Evolutionary conservation across 2,797 vertebrate genomes (phyloP).

Genomic region (Bovichtus variegatus): DNA sequence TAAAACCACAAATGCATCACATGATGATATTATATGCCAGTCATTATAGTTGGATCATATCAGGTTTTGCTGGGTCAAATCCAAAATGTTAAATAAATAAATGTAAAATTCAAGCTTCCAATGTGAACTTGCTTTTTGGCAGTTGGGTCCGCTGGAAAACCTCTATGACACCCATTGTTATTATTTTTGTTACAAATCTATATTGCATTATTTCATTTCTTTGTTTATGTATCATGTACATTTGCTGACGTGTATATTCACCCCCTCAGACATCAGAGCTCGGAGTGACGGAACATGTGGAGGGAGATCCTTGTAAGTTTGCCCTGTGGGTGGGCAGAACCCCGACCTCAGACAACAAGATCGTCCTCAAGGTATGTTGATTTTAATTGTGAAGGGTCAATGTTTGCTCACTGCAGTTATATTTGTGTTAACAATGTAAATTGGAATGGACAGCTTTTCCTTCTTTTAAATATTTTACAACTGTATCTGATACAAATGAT

Average conservation of each 20-base stretch:
- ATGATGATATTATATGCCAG: not conserved
- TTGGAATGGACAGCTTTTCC: not conserved
- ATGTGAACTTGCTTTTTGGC: not conserved
- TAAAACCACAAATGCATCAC: not conserved
- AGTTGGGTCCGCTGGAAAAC: not conserved
- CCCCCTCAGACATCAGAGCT: conserved; percentile 93
- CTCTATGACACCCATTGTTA: not conserved
- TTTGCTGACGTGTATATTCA: conserved; percentile 17
- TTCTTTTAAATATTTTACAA: not conserved
- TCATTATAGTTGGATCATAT: not conserved
- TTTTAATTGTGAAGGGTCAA: not conserved
- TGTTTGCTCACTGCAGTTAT: not conserved
- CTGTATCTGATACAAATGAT: not conserved
- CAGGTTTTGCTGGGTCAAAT: not conserved
- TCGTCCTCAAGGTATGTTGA: conserved; percentile 94
- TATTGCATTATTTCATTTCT: not conserved
- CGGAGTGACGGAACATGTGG: conserved; percentile 98
- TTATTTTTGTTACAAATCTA: conserved; percentile 30
- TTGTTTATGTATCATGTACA: not conserved
- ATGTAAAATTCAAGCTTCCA: not conserved
- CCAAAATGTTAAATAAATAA: not conserved
- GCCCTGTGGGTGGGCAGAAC: conserved; percentile 97
- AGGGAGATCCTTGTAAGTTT: conserved; percentile 98
- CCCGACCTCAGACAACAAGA: conserved; percentile 98
- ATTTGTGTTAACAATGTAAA: not conserved